Percentiles rank a stretch among this genome's conserved stretches.
phyloP scores from a whole-genome alignment of 2,888 invertebrate genomes.

The Mythimna pallens region DNA sequence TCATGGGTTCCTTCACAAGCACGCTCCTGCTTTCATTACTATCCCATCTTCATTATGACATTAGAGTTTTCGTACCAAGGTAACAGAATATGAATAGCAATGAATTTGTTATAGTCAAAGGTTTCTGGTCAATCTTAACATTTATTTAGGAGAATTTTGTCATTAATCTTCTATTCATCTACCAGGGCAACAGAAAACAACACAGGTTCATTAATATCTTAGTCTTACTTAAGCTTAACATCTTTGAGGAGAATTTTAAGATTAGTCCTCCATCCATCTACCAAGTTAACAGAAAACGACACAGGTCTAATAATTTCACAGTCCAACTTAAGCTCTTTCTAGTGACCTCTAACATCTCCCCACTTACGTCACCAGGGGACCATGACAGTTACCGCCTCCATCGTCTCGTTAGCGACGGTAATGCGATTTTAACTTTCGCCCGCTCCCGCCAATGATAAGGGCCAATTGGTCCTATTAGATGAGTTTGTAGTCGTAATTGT shows the following conservation, averaged over 20 bases:
- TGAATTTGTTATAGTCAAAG: no score
- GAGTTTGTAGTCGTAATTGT: conserved; percentile 75
- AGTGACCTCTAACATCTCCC: conserved; percentile 41
- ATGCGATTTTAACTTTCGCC: conserved; percentile 78
- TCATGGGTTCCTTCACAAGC: no score
- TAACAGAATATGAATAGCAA: neutral
- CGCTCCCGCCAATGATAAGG: conserved; percentile 75
- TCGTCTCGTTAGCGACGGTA: conserved; percentile 80
- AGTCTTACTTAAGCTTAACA: neutral
- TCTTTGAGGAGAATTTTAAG: no score
- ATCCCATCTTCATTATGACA: neutral
- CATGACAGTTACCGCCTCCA: conserved; percentile 69
- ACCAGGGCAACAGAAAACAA: neutral
- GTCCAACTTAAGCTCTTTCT: neutral
- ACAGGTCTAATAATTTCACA: neutral
- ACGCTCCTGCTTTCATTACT: no score
- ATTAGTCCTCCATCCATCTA: neutral
- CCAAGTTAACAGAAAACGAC: neutral
- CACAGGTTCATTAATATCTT: neutral
- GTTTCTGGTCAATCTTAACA: no score
- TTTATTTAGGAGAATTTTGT: no score
- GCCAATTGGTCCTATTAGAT: conserved; percentile 76
- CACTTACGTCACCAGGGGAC: conserved; percentile 45
- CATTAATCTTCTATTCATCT: neutral
- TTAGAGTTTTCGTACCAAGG: neutral